Evolutionary conservation across 92 coral and sea anemone species (phyloP).

Genomic region (Palythoa heliodiscus): DNA sequence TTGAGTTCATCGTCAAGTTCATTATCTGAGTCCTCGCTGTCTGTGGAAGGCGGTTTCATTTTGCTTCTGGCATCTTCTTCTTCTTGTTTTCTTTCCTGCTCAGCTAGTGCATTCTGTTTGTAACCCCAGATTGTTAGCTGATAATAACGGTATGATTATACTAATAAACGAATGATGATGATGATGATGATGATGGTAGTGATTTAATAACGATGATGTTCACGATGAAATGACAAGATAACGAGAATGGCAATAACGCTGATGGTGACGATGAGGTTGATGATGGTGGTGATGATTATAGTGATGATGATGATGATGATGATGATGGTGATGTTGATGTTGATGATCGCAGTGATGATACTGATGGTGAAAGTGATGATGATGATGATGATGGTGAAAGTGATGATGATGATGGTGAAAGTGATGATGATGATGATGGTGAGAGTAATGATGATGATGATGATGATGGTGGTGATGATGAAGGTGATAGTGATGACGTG

Average conservation of each 20-base stretch:
- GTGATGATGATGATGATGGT: neutral
- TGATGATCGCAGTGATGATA: neutral
- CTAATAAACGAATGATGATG: neutral
- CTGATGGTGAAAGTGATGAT: neutral
- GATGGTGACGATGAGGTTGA: neutral
- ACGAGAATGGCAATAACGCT: neutral
- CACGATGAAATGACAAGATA: neutral
- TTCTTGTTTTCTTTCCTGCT: slow-evolving; percentile 67
- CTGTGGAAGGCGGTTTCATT: slow-evolving; percentile 84
- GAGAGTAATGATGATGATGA: neutral
- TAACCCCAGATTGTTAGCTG: neutral
- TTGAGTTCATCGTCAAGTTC: slow-evolving; percentile 71
- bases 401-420: neutral
- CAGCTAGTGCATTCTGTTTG: slow-evolving; percentile 73
- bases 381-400: neutral
- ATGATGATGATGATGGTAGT: neutral
- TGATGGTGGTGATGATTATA: neutral
- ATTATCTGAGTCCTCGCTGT: slow-evolving; percentile 78
- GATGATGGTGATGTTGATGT: neutral
- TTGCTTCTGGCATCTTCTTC: slow-evolving; percentile 82
- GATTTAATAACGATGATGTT: neutral
- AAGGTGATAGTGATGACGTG: neutral
- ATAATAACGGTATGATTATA: neutral
- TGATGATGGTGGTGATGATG: neutral
- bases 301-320: neutral